Evolutionary conservation across 2,888 invertebrate genomes (phyloP).

Genomic region (Periphyllus acericola): DNA sequence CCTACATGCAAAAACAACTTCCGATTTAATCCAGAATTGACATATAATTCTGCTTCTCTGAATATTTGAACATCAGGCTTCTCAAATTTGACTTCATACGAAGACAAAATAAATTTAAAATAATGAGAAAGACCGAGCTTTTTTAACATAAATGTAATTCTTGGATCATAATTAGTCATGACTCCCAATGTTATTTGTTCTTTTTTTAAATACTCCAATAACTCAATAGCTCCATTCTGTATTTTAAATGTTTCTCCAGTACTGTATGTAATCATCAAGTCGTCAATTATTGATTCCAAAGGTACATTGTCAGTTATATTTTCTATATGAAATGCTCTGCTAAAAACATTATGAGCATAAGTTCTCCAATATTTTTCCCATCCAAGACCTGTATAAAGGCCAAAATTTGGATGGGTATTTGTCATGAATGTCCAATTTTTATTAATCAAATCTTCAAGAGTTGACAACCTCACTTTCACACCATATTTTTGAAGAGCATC

Average conservation of each 20-base stretch:
- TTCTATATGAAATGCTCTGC: conserved; percentile 27
- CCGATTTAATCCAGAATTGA: conserved; percentile 68
- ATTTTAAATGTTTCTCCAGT: conserved; percentile 80
- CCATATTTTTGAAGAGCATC: conserved; percentile 78
- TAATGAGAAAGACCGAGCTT: conserved; percentile 76
- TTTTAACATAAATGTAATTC: conserved; percentile 76
- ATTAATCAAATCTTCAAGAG: conserved; percentile 74
- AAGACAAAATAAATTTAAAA: conserved; percentile 84
- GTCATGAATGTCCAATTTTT: conserved; percentile 75
- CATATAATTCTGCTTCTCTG: conserved; percentile 71
- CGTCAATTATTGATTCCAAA: conserved; percentile 67
- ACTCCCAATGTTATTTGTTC: conserved; percentile 74
- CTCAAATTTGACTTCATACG: conserved; percentile 77
- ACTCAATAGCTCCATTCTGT: conserved; percentile 73
- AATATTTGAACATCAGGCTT: conserved; percentile 85
- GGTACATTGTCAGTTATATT: conserved; percentile 63
- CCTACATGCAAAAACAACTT: conserved; percentile 84
- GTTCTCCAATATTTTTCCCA: conserved; percentile 87
- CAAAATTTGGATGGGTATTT: conserved; percentile 82
- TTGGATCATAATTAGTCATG: conserved; percentile 89
- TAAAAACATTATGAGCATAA: conserved; percentile 71
- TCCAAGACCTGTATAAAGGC: conserved; percentile 74
- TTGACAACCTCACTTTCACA: conserved; percentile 72
- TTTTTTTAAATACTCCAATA: conserved; percentile 73
- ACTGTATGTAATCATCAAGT: conserved; percentile 77